These are phyloP conservation scores for Agelaius phoeniceus DNA, from an alignment of 2,113 vertebrate species.

Conservation along the genomic window DNA sequence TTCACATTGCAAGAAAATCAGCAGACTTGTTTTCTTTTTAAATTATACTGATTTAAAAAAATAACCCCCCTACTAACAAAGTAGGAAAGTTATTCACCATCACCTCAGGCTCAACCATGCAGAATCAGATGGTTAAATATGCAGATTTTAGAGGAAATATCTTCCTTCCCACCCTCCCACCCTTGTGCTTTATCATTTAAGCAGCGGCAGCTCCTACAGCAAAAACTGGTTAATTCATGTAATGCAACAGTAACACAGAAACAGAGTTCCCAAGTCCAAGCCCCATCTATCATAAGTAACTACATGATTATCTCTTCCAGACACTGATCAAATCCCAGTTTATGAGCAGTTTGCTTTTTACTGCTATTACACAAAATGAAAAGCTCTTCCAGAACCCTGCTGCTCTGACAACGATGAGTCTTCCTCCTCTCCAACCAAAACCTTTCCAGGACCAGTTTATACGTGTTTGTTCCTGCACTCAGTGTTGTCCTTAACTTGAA, in stretches of 20 bases:
- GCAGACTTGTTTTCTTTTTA: background rate
- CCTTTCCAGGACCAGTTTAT: background rate
- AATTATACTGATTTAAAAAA: background rate
- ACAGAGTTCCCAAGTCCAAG: background rate
- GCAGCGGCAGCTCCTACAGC: background rate
- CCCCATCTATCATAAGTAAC: background rate
- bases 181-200: background rate
- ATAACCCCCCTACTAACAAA: background rate
- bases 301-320: background rate
- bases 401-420: background rate
- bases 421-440: conserved; percentile 1
- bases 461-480: background rate
- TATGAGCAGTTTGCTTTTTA: conserved; percentile 19
- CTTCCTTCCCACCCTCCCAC: background rate
- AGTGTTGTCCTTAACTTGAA: background rate
- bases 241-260: background rate
- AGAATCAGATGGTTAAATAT: background rate
- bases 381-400: background rate
- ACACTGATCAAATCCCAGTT: conserved; percentile 27
- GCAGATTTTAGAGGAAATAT: background rate
- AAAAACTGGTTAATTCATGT: background rate
- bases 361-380: background rate
- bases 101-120: background rate
- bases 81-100: background rate
- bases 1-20: conserved; percentile 11